Percentiles rank a stretch among this genome's conserved stretches.
Conservation (phyloP, 1,140 invertebrate genomes). For the Drosophila mojavensis region DNA sequence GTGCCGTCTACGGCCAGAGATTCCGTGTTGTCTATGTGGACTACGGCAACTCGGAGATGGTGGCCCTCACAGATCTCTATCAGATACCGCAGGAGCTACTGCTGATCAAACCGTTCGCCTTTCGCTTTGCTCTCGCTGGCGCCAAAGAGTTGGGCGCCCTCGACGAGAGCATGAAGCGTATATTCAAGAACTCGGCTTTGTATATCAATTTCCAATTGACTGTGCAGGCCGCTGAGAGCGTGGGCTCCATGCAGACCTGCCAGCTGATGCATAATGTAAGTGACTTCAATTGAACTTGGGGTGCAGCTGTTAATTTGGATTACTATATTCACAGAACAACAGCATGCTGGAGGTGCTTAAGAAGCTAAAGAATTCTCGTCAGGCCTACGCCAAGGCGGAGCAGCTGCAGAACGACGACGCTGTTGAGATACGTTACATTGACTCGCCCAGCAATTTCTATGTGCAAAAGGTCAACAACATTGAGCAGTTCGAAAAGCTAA, state of each 20-base stretch:
- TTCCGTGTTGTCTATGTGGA: conserved; percentile 91
- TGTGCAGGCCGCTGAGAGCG: conserved; percentile 88
- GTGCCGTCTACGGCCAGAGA: conserved; percentile 86
- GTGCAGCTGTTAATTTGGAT: conserved; percentile 49
- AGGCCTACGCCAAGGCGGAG: conserved; percentile 85
- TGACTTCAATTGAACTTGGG: conserved; percentile 67
- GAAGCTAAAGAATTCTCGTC: conserved; percentile 84
- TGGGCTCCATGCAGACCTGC: conserved; percentile 89
- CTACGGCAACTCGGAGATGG: conserved; percentile 90
- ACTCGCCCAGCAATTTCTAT: conserved; percentile 89
- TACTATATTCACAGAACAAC: conserved; percentile 68
- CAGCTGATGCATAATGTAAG: conserved; percentile 85
- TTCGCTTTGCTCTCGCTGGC: conserved; percentile 89
- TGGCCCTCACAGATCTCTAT: conserved; percentile 88
- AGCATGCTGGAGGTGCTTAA: conserved; percentile 84
- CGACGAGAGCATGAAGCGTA: conserved; percentile 87
- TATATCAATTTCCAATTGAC: conserved; percentile 86
- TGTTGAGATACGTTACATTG: conserved; percentile 89
- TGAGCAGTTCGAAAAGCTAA: conserved; percentile 84
- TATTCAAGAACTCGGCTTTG: conserved; percentile 88
- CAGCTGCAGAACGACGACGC: conserved; percentile 85
- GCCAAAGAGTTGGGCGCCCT: conserved; percentile 88
- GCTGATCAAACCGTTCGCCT: conserved; percentile 88
- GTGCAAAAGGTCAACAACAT: conserved; percentile 88
- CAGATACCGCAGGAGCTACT: conserved; percentile 89